Evolutionary conservation across 2,797 vertebrate genomes (phyloP).

Genomic region (Gastrophryne carolinensis): DNA sequence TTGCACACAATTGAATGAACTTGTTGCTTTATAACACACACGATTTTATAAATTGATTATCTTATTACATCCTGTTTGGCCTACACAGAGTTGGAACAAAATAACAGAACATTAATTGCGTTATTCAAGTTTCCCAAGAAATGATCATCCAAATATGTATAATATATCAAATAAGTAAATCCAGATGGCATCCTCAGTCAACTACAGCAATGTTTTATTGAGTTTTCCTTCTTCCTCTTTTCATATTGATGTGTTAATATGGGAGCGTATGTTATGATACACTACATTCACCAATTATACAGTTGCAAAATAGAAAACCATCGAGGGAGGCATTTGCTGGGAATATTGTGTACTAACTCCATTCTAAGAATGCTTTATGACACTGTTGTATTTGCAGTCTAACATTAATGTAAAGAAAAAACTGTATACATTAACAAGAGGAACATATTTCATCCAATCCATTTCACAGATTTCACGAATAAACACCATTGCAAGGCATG

Average conservation of each 20-base stretch:
- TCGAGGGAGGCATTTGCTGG: background rate
- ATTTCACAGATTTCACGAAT: background rate
- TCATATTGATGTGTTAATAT: background rate
- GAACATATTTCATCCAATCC: background rate
- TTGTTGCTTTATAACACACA: background rate
- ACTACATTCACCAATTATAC: background rate
- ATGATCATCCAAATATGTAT: conserved; percentile 19
- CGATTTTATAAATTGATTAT: background rate
- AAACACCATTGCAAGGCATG: background rate
- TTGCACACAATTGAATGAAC: too few relatives aligned
- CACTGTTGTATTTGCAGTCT: too few relatives aligned
- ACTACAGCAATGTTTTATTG: background rate
- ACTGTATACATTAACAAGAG: background rate
- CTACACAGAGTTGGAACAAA: background rate
- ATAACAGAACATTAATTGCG: background rate
- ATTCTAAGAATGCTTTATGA: background rate
- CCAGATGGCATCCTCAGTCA: conserved; percentile 18
- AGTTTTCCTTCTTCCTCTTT: background rate
- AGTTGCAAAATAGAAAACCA: background rate
- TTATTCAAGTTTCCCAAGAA: conserved; percentile 21
- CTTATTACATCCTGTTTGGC: background rate
- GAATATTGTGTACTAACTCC: background rate
- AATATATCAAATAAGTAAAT: conserved; percentile 11
- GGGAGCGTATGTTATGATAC: background rate
- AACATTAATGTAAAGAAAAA: background rate